Evolutionary conservation across 1,140 invertebrate genomes (phyloP).

Genomic region (Pantala flavescens): DNA sequence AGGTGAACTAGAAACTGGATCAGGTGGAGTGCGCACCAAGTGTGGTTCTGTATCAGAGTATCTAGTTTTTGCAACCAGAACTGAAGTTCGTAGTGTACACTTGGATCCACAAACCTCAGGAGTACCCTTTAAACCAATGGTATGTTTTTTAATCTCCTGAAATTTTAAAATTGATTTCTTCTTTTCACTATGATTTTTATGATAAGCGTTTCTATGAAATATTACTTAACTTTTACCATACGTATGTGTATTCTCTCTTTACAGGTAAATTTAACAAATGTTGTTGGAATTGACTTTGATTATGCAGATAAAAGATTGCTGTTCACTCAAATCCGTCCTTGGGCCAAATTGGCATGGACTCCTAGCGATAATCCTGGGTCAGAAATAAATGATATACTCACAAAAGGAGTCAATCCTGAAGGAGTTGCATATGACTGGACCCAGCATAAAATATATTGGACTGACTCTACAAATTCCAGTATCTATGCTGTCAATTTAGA

Average conservation of each 20-base stretch:
- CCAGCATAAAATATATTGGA: slow-evolving; percentile 94
- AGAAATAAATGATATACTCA: slow-evolving; percentile 60
- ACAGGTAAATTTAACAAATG: slow-evolving; percentile 80
- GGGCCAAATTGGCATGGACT: slow-evolving; percentile 75
- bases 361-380: slow-evolving; percentile 52
- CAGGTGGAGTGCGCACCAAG: slow-evolving; percentile 45
- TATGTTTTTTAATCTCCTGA: slow-evolving; percentile 24
- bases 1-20: slow-evolving; percentile 52
- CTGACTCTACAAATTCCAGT: slow-evolving; percentile 85
- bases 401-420: slow-evolving; percentile 81
- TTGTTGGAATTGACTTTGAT: slow-evolving; percentile 94
- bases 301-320: slow-evolving; percentile 75
- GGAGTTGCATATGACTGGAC: slow-evolving; percentile 97
- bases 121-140: slow-evolving; percentile 71
- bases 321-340: slow-evolving; percentile 85
- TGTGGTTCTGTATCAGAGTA: slow-evolving; percentile 80
- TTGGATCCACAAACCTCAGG: slow-evolving; percentile 69
- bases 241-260: slow-evolving; percentile 15
- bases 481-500: slow-evolving; percentile 93
- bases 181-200: slow-evolving; percentile 15
- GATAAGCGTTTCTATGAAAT: not conserved
- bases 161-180: not conserved
- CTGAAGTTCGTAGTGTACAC: slow-evolving; percentile 78
- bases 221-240: not conserved
- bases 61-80: slow-evolving; percentile 81